These are phyloP conservation scores for Cygnus atratus DNA, from an alignment of 2,113 vertebrate species.

Conservation along the genomic window DNA sequence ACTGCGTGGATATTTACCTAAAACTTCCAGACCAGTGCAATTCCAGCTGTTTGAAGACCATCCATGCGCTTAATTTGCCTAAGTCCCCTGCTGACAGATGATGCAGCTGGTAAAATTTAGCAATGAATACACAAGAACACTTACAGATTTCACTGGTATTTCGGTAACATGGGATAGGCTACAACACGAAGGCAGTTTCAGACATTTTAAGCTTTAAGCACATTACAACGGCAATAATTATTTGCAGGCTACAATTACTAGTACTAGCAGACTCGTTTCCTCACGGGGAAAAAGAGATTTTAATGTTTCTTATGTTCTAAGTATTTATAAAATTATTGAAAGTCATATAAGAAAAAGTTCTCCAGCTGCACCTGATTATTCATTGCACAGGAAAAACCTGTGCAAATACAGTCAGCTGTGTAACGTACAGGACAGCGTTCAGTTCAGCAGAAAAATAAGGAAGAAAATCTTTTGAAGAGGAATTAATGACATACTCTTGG, in stretches of 20 bases:
- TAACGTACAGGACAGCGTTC: neutral
- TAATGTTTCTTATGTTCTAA: neutral
- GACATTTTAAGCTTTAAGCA: neutral
- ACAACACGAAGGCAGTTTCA: rapidly evolving
- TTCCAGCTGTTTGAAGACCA: neutral
- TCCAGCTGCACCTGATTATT: neutral
- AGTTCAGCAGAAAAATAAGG: neutral
- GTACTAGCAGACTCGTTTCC: neutral
- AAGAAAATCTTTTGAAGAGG: neutral
- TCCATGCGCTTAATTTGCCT: neutral
- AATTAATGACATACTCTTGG: neutral
- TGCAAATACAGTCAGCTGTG: neutral
- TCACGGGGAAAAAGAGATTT: neutral
- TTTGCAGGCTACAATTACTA: neutral
- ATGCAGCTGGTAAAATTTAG: neutral
- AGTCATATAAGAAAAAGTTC: neutral
- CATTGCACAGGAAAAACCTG: neutral
- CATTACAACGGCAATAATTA: neutral
- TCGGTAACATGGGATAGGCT: neutral
- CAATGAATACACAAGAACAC: neutral
- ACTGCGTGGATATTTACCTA: neutral
- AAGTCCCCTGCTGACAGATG: neutral
- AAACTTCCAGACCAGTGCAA: neutral
- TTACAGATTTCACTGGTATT: neutral
- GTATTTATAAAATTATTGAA: neutral